Base-by-base conservation (phyloP, 2,113 vertebrate genomes). In the Lota lota region DNA sequence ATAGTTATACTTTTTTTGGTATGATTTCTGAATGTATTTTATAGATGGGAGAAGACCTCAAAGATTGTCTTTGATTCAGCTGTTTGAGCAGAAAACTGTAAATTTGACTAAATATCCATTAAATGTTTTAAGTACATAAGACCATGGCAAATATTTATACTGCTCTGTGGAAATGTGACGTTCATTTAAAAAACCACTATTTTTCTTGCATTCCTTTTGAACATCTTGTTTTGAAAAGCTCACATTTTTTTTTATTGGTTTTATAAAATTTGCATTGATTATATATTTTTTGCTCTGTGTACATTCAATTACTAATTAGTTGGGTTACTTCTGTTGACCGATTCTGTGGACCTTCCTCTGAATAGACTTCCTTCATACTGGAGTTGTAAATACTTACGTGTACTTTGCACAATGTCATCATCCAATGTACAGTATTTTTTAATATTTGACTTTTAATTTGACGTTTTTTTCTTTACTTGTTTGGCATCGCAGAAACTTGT, bases 371-470 rank as follows among this genome's bases (percentile, higher is more conserved):
- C 59, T 61, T 60, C 79, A 69, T 66, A 78, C 73, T 86, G 67
- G 70, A 82, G 51, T 68, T 85, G 81, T 88, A 81, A 59, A 81
- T 84, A 68, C 21, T 70, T 64, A 61, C n/a, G 40, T 69, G 3
- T 51, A 80, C 81, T 84, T 90, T 86, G 81, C 80, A 87, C 75
- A 85, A 59, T 81, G 62, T 72, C 81, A 18, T 85, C 68, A 78
- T 82, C 19, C 62, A 74, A 14, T 88, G 87, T 88, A 89, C 79
- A 87, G 79, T 79, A 80, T 88, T 83, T 86, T 67, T 67, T 80
- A 11, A 47, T 47, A 47, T 47, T 47, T 33, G 3, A 47, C 40
- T 47, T 47, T 12, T 47, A 78, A 82, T 47, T 47, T 47, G 8
- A 47, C 12, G 40, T 10, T n/a, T 56, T 56, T 56, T n/a, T 18